Conservation (phyloP, 2,113 vertebrate species). For the Setophaga kirtlandii region DNA sequence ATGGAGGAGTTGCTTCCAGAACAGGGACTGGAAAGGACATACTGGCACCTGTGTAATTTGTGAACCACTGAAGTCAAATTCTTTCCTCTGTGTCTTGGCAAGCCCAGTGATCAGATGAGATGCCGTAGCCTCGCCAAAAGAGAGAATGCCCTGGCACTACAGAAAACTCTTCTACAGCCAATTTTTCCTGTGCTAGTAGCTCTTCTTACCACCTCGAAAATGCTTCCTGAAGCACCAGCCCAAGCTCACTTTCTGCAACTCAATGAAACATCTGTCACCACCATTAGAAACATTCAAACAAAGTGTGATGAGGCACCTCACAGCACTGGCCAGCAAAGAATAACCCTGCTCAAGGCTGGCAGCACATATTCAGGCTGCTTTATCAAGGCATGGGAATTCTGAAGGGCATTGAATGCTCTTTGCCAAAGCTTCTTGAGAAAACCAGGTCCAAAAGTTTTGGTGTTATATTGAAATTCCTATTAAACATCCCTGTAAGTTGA, state of each 20-base stretch:
- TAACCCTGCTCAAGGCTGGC: background rate
- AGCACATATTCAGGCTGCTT: background rate
- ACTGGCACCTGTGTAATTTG: conserved; percentile 52
- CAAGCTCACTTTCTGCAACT: background rate
- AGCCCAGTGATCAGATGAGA: conserved; percentile 35
- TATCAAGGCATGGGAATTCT: background rate
- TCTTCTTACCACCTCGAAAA: background rate
- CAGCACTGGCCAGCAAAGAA: background rate
- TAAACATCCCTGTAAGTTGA: background rate
- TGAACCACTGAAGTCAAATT: conserved; percentile 31
- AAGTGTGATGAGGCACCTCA: background rate
- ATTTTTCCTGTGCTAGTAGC: background rate
- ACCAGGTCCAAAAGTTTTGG: background rate
- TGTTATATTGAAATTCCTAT: background rate
- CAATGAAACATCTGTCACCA: background rate
- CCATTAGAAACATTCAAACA: background rate
- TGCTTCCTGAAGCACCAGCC: background rate
- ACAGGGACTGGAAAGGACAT: conserved; percentile 45
- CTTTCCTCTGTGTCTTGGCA: conserved; percentile 46
- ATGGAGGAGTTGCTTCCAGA: conserved; percentile 29
- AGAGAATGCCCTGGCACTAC: background rate
- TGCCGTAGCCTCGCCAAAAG: background rate
- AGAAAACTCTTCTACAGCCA: background rate
- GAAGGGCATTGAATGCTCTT: background rate
- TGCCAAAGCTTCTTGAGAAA: background rate